Percentiles rank a stretch among this genome's conserved stretches.
Conservation (phyloP, 1,140 invertebrate species). For the Drosophila nasuta region DNA sequence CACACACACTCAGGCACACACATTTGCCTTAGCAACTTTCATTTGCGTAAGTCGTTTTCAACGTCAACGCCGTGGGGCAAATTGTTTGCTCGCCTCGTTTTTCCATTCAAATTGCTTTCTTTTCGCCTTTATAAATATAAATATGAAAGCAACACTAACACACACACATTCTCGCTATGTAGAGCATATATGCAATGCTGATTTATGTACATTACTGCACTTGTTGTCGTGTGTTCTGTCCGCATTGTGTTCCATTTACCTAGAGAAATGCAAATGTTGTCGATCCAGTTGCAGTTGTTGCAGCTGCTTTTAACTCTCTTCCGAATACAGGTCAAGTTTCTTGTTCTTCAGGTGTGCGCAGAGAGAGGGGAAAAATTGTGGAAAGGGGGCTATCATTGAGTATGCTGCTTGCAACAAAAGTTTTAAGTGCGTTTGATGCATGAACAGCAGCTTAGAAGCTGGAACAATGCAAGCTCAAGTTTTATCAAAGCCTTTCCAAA, state of each 20-base stretch:
- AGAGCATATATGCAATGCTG: constrained; percentile 41
- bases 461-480: constrained; percentile 2
- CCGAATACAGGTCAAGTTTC: constrained; percentile 64
- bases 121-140: constrained; percentile 54
- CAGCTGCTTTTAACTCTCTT: constrained; percentile 39
- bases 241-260: constrained; percentile 66
- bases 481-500: not conserved
- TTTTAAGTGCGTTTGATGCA: constrained; percentile 21
- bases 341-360: constrained; percentile 10
- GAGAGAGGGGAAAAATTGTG: no score
- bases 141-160: constrained; percentile 47
- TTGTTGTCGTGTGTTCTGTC: constrained; percentile 11
- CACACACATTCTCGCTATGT: constrained; percentile 12
- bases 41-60: constrained; percentile 67
- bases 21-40: constrained; percentile 41
- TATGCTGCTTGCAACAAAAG: constrained; percentile 2
- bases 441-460: constrained; percentile 3
- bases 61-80: constrained; percentile 54
- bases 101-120: constrained; percentile 70
- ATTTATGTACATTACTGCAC: constrained; percentile 48
- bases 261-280: constrained; percentile 58
- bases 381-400: no score
- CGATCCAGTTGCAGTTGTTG: constrained; percentile 29
- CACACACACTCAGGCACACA: not conserved
- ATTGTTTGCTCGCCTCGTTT: constrained; percentile 64